Conservation (phyloP, 1,140 invertebrate species). For the Cepaea nemoralis region DNA sequence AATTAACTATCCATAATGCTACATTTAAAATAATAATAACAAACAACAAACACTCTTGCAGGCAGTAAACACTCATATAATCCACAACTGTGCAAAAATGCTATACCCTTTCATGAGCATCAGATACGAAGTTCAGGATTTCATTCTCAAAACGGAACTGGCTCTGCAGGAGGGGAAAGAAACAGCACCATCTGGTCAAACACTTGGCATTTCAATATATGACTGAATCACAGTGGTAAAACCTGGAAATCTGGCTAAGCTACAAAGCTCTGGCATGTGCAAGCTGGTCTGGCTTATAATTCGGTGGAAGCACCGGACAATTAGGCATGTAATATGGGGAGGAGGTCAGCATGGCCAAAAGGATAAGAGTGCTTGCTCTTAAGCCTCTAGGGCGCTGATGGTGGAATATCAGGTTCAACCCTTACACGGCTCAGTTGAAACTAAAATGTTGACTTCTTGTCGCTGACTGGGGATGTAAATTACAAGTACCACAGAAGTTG, state of each 20-base stretch:
- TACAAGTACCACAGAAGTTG: no score
- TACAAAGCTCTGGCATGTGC: slow-evolving; percentile 1
- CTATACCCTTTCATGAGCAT: slow-evolving; percentile 59
- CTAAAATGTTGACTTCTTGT: no score
- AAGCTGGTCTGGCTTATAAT: no score
- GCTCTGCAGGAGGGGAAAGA: slow-evolving; percentile 80
- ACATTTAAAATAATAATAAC: not conserved
- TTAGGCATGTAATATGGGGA: no score
- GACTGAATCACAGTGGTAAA: not conserved
- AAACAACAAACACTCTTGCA: not conserved
- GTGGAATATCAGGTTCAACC: no score
- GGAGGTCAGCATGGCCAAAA: no score
- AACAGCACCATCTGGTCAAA: not conserved
- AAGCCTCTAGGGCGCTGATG: no score
- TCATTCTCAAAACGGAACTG: slow-evolving; percentile 99
- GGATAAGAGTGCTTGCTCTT: no score
- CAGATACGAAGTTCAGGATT: slow-evolving; percentile 77
- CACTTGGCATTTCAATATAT: not conserved
- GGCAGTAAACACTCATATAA: not conserved
- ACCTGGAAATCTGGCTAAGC: not conserved
- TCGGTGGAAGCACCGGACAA: no score
- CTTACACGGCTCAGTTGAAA: no score
- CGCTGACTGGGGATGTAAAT: no score
- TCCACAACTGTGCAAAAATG: not conserved
- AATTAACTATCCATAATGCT: not conserved